phyloP scores from a whole-genome alignment of 2,888 invertebrate species.

The Drosophila antonietae region DNA sequence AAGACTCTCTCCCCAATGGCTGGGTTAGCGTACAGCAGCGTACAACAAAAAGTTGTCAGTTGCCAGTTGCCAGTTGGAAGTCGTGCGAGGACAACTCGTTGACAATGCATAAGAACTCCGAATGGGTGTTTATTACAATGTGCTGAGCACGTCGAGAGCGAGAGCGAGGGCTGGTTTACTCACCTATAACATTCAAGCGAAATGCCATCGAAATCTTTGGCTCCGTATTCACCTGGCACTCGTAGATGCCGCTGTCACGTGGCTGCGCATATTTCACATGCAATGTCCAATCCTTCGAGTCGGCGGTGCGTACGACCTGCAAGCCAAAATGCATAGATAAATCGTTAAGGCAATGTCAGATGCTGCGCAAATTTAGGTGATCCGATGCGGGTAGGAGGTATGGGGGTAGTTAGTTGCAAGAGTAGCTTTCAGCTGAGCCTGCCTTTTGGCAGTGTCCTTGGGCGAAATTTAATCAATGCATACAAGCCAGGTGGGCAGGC shows the following conservation, averaged over 20 bases:
- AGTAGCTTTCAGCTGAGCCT: slow-evolving; percentile 1
- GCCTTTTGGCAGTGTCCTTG: slow-evolving; percentile 41
- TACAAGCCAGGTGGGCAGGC: slow-evolving; percentile 46
- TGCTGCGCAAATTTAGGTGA: background rate
- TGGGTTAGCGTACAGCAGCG: background rate
- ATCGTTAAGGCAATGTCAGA: slow-evolving; percentile 34
- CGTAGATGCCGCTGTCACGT: slow-evolving; percentile 90
- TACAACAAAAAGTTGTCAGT: slow-evolving; percentile 35
- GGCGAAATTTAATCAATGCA: slow-evolving; percentile 76
- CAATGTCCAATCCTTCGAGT: slow-evolving; percentile 95
- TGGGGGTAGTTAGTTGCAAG: background rate
- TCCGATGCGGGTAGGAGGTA: too few relatives aligned
- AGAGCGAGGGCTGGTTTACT: slow-evolving; percentile 41
- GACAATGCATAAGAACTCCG: slow-evolving; percentile 57
- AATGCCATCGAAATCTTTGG: slow-evolving; percentile 95
- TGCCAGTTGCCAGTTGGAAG: slow-evolving; percentile 32
- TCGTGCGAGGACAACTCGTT: slow-evolving; percentile 56
- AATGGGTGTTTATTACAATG: slow-evolving; percentile 24
- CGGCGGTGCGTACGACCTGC: slow-evolving; percentile 86
- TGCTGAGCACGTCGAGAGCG: background rate
- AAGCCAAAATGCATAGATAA: slow-evolving; percentile 62
- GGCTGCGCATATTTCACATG: slow-evolving; percentile 95
- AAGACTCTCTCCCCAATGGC: slow-evolving; percentile 25
- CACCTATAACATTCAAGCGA: slow-evolving; percentile 93
- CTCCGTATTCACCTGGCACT: slow-evolving; percentile 89